Evolutionary conservation across 1,140 invertebrate genomes (phyloP).

Genomic region (Lucilia sericata): DNA sequence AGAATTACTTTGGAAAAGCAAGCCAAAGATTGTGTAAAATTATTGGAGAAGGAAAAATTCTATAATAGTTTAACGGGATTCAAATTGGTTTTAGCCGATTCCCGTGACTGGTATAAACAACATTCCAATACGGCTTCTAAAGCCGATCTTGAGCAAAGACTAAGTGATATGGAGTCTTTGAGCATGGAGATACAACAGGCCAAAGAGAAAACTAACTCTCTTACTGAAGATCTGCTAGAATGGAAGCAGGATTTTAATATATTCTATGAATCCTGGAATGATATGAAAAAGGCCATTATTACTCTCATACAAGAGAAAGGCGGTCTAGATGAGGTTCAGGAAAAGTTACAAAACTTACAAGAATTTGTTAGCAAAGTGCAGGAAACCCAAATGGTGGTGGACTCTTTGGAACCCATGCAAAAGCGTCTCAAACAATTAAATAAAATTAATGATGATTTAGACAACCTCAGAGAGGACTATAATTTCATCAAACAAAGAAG

Average conservation of each 20-base stretch:
- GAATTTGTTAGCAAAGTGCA: conserved; percentile 67
- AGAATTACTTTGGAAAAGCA: conserved; percentile 52
- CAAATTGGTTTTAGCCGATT: conserved; percentile 64
- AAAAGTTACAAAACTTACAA: conserved; percentile 54
- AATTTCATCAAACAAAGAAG: conserved; percentile 62
- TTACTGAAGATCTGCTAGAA: conserved; percentile 57
- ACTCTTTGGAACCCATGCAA: conserved; percentile 66
- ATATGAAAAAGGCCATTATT: conserved; percentile 64
- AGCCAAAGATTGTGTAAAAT: conserved; percentile 51
- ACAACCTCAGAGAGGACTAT: conserved; percentile 65
- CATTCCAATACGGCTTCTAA: conserved; percentile 61
- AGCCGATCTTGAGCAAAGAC: conserved; percentile 61
- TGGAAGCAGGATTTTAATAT: conserved; percentile 65
- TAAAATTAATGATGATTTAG: conserved; percentile 64
- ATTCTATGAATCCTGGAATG: conserved; percentile 66
- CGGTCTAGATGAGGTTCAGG: conserved; percentile 53
- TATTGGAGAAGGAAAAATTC: conserved; percentile 63
- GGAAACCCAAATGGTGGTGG: conserved; percentile 70
- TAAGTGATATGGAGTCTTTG: conserved; percentile 65
- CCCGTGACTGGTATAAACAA: conserved; percentile 66
- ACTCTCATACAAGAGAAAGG: conserved; percentile 62
- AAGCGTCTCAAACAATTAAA: conserved; percentile 66
- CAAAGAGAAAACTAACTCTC: conserved; percentile 52
- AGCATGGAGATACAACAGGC: conserved; percentile 60
- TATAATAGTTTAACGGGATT: conserved; percentile 66